A percentile compares a stretch with the other conserved stretches of the same genome.
These are phyloP conservation scores for Malaclemys terrapin DNA, from an alignment of 2,113 vertebrate genomes.

Conservation along the genomic window DNA sequence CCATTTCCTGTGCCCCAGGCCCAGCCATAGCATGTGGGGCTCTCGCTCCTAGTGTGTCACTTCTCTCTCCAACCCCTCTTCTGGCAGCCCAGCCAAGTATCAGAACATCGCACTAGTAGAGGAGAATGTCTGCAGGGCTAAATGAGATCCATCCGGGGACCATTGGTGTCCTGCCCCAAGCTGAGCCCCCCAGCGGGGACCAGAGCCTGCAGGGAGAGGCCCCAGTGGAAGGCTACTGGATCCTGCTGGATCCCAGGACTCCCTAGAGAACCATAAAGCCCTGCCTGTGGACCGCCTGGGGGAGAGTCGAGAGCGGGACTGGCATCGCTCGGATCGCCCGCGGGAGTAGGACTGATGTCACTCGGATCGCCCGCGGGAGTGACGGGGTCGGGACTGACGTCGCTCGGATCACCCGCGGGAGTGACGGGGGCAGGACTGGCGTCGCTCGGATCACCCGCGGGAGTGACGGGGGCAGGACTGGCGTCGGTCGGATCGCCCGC, in stretches of 20 bases:
- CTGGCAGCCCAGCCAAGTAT: not conserved
- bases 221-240: too few species aligned
- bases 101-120: not conserved
- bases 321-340: too few species aligned
- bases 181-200: not conserved
- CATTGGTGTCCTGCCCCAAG: not conserved
- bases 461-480: too few species aligned
- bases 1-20: accelerated
- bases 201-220: not conserved
- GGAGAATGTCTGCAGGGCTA: not conserved
- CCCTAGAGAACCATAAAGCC: too few species aligned
- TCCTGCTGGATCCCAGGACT: not conserved
- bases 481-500: accelerated
- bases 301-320: not conserved
- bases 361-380: too few species aligned
- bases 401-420: too few species aligned
- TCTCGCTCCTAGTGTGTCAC: not conserved
- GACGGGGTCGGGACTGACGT: too few species aligned
- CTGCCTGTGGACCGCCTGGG: accelerated
- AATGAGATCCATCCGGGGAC: not conserved
- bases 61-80: not conserved
- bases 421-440: too few species aligned
- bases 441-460: too few species aligned
- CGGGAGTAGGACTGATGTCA: too few species aligned
- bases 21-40: accelerated